phyloP scores from a whole-genome alignment of 2,888 invertebrate genomes.

The Tupiocoris notatus region DNA sequence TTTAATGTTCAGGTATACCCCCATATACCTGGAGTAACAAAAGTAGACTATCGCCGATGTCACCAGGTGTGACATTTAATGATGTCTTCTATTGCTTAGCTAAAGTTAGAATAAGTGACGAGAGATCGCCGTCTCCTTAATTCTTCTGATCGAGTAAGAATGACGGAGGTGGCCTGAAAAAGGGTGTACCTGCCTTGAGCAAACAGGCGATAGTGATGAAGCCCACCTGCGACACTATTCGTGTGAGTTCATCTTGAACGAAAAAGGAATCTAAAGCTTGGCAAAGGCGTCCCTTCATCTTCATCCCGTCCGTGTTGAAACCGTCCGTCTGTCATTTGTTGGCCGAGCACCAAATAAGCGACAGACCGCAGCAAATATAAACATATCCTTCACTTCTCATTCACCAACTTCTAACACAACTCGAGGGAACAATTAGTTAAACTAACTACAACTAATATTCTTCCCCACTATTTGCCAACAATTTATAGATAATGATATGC shows the following conservation, averaged over 20 bases:
- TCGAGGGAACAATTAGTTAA: neutral
- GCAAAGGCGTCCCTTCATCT: neutral
- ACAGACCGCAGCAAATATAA: slow-evolving; percentile 37
- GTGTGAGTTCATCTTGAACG: neutral
- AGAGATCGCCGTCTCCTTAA: neutral
- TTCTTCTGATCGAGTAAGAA: neutral
- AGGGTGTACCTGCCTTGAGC: neutral
- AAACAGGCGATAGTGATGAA: neutral
- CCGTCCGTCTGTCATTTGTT: neutral
- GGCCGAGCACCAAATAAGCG: slow-evolving; percentile 33
- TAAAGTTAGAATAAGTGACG: neutral
- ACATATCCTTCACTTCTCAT: slow-evolving; percentile 27
- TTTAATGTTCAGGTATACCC: no score
- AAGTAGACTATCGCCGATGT: no score
- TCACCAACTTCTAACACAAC: neutral
- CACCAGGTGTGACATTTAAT: neutral
- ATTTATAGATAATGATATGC: no score
- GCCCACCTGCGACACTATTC: neutral
- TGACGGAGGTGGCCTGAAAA: neutral
- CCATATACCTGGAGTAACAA: no score
- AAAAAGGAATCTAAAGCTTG: neutral
- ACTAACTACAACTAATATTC: no score
- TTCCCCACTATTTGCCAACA: no score
- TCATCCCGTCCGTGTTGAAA: neutral
- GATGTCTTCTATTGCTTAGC: no score